Evolutionary conservation across 2,888 invertebrate species (phyloP).

Genomic region (Electrophaes corylata): DNA sequence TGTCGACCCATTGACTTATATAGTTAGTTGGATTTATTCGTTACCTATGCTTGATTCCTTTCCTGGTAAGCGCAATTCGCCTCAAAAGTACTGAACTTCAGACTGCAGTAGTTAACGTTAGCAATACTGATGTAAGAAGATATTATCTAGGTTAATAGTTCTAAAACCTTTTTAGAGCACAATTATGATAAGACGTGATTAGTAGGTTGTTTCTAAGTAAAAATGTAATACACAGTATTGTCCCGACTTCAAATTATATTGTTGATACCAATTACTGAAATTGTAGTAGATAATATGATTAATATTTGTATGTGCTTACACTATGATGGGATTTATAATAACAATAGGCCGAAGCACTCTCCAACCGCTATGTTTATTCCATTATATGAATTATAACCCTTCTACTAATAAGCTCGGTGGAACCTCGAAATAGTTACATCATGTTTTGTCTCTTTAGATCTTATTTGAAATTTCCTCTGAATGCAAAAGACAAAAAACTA

Average conservation of each 20-base stretch:
- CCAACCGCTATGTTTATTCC: background rate
- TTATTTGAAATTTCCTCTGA: too few relatives aligned
- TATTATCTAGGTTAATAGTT: constrained; percentile 22
- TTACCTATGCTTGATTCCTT: background rate
- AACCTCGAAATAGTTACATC: too few relatives aligned
- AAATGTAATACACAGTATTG: background rate
- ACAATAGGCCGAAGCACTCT: background rate
- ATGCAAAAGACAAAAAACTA: too few relatives aligned
- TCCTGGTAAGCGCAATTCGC: constrained; percentile 7
- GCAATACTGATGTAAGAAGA: constrained; percentile 22
- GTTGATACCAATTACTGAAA: background rate
- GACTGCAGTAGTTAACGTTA: constrained; percentile 29
- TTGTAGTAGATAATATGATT: too few relatives aligned
- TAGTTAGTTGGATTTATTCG: background rate
- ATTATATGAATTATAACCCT: too few relatives aligned
- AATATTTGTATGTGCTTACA: background rate
- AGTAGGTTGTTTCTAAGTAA: background rate
- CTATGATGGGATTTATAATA: background rate
- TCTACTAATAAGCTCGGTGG: too few relatives aligned
- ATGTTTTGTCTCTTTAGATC: too few relatives aligned
- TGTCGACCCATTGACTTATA: background rate
- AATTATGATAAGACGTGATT: constrained; percentile 7
- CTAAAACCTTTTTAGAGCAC: constrained; percentile 16
- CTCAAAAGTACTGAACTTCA: constrained; percentile 28
- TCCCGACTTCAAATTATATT: background rate